phyloP scores from a whole-genome alignment of 2,888 invertebrate genomes.

The Tipula vernalis region DNA sequence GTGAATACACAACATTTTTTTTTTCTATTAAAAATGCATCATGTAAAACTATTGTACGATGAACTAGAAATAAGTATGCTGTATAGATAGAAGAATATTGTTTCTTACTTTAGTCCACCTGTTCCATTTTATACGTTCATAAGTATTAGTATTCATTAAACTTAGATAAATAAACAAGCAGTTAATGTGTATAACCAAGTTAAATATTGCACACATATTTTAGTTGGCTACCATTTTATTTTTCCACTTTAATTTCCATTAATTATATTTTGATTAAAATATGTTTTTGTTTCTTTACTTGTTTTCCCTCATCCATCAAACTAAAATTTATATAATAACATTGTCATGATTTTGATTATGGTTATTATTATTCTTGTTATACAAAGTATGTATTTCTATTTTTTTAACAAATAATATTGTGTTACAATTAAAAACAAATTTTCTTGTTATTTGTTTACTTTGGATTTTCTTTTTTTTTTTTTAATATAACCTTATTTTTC shows the following conservation, averaged over 20 bases:
- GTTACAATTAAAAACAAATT: constrained; percentile 4
- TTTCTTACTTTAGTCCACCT: not conserved
- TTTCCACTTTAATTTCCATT: not conserved
- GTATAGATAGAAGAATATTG: not conserved
- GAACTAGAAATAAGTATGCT: not conserved
- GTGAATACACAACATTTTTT: not conserved
- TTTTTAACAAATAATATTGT: not conserved
- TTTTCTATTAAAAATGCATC: not conserved
- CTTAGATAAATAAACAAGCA: not conserved
- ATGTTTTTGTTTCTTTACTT: not conserved
- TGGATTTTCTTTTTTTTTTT: not conserved
- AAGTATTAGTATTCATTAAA: not conserved
- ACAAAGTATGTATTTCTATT: not conserved
- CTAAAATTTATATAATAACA: not conserved
- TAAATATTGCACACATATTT: not conserved
- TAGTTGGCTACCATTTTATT: not conserved
- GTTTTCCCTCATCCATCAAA: not conserved
- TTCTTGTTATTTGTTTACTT: not conserved
- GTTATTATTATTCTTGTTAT: not conserved
- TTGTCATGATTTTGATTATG: not conserved
- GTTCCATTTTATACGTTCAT: not conserved
- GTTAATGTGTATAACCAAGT: not conserved
- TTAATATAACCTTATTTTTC: not conserved
- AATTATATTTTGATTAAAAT: not conserved
- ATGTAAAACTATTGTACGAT: not conserved